A percentile compares a stretch with the other conserved stretches of the same genome.
phyloP scores from a whole-genome alignment of 2,888 invertebrate species.

The Cremastinae sp. region DNA sequence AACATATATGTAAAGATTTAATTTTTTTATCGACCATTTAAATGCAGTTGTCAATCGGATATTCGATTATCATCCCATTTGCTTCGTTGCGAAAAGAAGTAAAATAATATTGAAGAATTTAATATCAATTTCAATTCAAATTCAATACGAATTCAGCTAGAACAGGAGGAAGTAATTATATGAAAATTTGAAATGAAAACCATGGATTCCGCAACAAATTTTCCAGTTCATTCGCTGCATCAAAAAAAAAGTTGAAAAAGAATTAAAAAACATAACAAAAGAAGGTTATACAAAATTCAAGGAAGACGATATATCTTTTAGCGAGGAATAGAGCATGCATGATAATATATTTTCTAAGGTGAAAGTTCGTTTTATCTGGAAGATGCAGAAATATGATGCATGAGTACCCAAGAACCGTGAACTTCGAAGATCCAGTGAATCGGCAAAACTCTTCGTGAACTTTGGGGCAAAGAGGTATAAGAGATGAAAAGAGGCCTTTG shows the following conservation, averaged over 20 bases:
- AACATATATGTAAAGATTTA: too few relatives aligned
- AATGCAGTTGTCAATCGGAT: too few relatives aligned
- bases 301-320: constrained; percentile 38
- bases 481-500: background rate
- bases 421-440: constrained; percentile 42
- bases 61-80: too few relatives aligned
- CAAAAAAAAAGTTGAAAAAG: too few relatives aligned
- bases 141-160: too few relatives aligned
- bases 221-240: background rate
- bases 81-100: background rate
- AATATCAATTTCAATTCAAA: too few relatives aligned
- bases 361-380: constrained; percentile 28
- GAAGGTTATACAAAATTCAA: background rate
- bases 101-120: background rate
- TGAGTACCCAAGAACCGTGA: constrained; percentile 39
- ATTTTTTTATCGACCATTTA: too few relatives aligned
- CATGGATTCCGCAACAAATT: too few relatives aligned
- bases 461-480: constrained; percentile 13
- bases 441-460: constrained; percentile 47
- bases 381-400: constrained; percentile 46
- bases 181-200: too few relatives aligned
- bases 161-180: too few relatives aligned
- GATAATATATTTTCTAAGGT: constrained; percentile 22
- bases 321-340: constrained; percentile 55
- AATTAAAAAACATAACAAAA: constrained; percentile 12